Conservation (phyloP, 35 echinoderm and acorn worm species). For the Stichopus chloronotus region DNA sequence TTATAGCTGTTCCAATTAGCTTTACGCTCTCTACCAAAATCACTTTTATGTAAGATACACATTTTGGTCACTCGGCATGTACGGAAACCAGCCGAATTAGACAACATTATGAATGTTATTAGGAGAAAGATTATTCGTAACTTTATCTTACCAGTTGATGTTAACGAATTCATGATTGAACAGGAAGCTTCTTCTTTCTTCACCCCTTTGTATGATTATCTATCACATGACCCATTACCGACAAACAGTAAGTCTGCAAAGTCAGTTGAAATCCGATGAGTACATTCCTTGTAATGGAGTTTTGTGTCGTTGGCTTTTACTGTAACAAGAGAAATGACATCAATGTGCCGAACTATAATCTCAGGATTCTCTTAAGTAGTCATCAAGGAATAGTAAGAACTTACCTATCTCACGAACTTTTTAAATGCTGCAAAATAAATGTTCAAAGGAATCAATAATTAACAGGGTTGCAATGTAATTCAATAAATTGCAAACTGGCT, state of each 20-base stretch:
- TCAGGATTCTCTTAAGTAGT: constrained; percentile 56
- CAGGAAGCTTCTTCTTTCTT: constrained; percentile 51
- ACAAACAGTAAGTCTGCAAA: constrained; percentile 26
- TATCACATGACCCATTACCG: constrained; percentile 56
- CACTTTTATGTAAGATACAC: constrained; percentile 43
- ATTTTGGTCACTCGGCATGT: constrained; percentile 48
- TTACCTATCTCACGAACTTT: constrained; percentile 9
- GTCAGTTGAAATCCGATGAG: constrained; percentile 49
- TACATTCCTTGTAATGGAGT: constrained; percentile 66
- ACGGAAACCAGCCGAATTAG: constrained; percentile 54
- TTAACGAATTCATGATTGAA: constrained; percentile 29
- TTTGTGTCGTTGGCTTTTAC: constrained; percentile 44
- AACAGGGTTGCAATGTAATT: too few species aligned
- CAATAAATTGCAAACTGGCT: too few species aligned
- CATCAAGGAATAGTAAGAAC: constrained; percentile 57
- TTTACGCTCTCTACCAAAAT: constrained; percentile 20
- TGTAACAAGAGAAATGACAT: constrained; percentile 21
- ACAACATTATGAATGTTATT: constrained; percentile 52
- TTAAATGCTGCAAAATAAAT: constrained; percentile 49
- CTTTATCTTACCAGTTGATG: constrained; percentile 62
- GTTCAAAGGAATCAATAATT: constrained; percentile 62
- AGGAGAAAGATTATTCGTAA: constrained; percentile 59
- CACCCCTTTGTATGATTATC: constrained; percentile 65
- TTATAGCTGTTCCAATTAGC: constrained; percentile 17
- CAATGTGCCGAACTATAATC: constrained; percentile 21